Evolutionary conservation across 2,888 invertebrate species (phyloP), one percentile per base, ranked within the genome.

Genomic region (Torymus texanus): DNA sequence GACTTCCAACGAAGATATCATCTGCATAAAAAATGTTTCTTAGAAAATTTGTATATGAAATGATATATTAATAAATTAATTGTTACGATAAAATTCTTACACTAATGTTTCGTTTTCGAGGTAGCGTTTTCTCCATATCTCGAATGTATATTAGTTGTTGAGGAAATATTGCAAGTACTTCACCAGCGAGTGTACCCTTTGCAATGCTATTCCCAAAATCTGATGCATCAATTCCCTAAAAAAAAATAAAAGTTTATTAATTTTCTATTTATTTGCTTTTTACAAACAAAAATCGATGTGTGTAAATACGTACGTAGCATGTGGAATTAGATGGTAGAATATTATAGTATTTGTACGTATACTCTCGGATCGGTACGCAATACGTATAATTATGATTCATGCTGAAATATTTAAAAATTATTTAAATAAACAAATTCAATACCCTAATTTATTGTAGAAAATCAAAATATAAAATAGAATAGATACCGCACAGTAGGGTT

Each of bases 161-260:
- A 14, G 91, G 90, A 85, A 92, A 91, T 14, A 91, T 87, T 0
- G 91, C 88, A 14, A 90, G 81, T 59, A 93, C 86, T 85, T 93
- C 92, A 5, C 93, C 93, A 59, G 90, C 90, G 63, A 90, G 85
- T 80, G 91, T 92, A 1, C 91, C 91, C 78, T 92, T 92, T 3
- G 92, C 89, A 56, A 92, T 85, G 14, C 91, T 88, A 85, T 93
- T 93, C 13, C 91, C 87, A 90, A 92, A 92, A 83, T 92, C 92
- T 78, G 91, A 92, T 55, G 87, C 85, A 5, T 90, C 87, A 18
- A 92, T 79, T 13, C 88, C 82, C 85, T 89, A 85, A 62, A n/a
- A 10, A 80, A 55, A 75, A 75, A 74, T 11, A 3, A 78, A 72
- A 41, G 62, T 67, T 12, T 13, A 59, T 59, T 63, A 12, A 29